Evolutionary conservation across 2,888 invertebrate species (phyloP).

Genomic region (Leuctra nigra): DNA sequence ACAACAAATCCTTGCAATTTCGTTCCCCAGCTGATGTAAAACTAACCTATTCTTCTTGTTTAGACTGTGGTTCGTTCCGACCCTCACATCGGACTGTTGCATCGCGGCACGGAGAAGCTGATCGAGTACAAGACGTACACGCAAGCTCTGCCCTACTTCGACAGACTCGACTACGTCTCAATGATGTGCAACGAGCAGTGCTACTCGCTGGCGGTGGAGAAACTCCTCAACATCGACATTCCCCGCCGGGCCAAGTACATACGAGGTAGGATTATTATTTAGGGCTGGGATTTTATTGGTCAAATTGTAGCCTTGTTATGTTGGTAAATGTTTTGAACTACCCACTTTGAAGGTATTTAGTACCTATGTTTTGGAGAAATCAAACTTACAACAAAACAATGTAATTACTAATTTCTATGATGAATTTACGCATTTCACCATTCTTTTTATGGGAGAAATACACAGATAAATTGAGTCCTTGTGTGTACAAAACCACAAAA

Average conservation of each 20-base stretch:
- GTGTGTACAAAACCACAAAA: too few species aligned
- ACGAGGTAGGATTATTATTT: slow-evolving; percentile 80
- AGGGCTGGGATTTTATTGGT: too few species aligned
- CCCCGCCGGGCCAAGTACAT: slow-evolving; percentile 94
- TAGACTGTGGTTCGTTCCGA: slow-evolving; percentile 80
- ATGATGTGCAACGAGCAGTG: slow-evolving; percentile 99
- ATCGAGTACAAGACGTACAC: slow-evolving; percentile 98
- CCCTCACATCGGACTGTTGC: slow-evolving; percentile 95
- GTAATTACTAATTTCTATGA: too few species aligned
- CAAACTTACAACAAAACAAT: background rate
- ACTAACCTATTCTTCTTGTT: slow-evolving; percentile 21
- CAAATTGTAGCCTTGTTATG: too few species aligned
- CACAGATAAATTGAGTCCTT: too few species aligned
- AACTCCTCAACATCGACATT: slow-evolving; percentile 90
- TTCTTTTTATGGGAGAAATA: too few species aligned
- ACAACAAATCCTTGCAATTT: too few species aligned
- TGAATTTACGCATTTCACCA: too few species aligned
- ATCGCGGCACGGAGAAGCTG: slow-evolving; percentile 95
- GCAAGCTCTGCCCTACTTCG: slow-evolving; percentile 96
- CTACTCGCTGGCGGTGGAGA: slow-evolving; percentile 93
- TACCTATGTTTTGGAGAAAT: background rate
- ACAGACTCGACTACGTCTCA: slow-evolving; percentile 95
- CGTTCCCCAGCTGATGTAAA: too few species aligned
- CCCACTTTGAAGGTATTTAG: too few species aligned
- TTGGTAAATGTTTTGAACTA: too few species aligned